phyloP scores from a whole-genome alignment of 2,888 invertebrate genomes.

The Andrena chrysosceles region DNA sequence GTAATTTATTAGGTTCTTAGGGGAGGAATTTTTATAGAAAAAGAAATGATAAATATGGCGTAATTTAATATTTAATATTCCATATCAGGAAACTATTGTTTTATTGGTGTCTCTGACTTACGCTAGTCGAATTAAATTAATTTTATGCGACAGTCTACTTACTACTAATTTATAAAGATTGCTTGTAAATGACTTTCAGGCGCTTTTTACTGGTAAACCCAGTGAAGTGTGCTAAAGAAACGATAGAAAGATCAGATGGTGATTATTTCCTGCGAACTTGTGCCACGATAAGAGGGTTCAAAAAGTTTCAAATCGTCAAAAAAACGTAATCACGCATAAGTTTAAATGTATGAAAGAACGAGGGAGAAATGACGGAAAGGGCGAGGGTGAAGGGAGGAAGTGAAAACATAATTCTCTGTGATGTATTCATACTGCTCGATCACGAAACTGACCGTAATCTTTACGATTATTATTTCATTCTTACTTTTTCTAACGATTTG shows the following conservation, averaged over 20 bases:
- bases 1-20: background rate
- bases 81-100: background rate
- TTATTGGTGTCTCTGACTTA: background rate
- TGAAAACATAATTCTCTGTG: slow-evolving; percentile 78
- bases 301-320: background rate
- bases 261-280: background rate
- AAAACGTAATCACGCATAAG: background rate
- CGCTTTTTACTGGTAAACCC: background rate
- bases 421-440: slow-evolving; percentile 79
- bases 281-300: background rate
- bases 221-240: background rate
- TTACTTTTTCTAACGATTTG: slow-evolving; percentile 45
- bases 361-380: background rate
- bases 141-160: too few species aligned
- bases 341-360: background rate
- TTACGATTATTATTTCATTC: slow-evolving; percentile 59
- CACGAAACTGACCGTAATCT: slow-evolving; percentile 62
- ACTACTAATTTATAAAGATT: too few species aligned
- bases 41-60: background rate
- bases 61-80: background rate
- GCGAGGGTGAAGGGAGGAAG: slow-evolving; percentile 42
- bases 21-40: background rate
- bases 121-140: background rate
- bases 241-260: background rate
- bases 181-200: background rate